phyloP scores from a whole-genome alignment of 2,888 invertebrate species.

The Ectemnius cavifrons region DNA sequence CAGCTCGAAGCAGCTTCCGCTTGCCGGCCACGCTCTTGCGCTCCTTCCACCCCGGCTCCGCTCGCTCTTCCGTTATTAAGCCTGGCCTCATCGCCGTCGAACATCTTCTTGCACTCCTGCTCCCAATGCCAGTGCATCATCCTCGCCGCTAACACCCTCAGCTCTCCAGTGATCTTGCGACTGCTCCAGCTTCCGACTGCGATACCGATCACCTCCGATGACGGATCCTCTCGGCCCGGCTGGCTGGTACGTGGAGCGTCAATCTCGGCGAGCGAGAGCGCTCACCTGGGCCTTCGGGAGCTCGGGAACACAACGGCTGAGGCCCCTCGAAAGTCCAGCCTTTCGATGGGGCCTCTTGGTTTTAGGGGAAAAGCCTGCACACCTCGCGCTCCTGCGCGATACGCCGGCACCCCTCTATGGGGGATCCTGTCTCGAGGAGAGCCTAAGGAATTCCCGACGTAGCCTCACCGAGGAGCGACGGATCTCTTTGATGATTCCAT shows the following conservation, averaged over 20 bases:
- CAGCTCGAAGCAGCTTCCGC: not conserved
- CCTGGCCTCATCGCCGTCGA: no score
- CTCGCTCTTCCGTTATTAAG: no score
- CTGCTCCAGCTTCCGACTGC: no score
- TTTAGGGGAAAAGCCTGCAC: constrained; percentile 47
- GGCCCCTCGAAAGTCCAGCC: constrained; percentile 24
- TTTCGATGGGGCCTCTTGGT: constrained; percentile 21
- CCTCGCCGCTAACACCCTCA: no score
- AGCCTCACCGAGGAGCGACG: constrained; percentile 8
- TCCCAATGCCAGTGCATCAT: no score
- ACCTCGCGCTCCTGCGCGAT: not conserved
- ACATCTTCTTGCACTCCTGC: no score
- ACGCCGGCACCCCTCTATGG: constrained; percentile 35
- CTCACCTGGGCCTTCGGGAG: not conserved
- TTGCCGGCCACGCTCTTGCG: not conserved
- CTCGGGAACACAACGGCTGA: constrained; percentile 12
- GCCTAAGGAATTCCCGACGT: constrained; percentile 4
- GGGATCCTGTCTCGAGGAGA: constrained; percentile 48
- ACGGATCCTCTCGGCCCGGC: not conserved
- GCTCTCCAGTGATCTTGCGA: no score
- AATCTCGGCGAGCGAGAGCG: not conserved
- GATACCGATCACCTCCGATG: no score
- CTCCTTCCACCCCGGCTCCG: no score
- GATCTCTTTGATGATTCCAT: not conserved
- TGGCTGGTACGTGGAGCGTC: not conserved